phyloP scores from a whole-genome alignment of 2,113 vertebrate species.

The Poecilia latipinna region DNA sequence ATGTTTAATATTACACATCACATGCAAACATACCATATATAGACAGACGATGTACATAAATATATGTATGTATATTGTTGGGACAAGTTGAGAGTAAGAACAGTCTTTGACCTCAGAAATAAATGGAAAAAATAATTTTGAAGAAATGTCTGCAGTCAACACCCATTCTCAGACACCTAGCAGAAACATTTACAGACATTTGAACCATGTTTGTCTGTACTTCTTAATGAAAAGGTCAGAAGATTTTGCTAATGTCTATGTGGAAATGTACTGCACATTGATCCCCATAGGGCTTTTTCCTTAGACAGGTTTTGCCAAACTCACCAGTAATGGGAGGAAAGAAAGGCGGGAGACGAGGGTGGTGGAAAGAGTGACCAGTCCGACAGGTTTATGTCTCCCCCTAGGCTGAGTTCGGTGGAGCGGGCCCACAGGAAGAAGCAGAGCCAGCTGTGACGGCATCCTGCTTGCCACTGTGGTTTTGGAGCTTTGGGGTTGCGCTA shows the following conservation, averaged over 20 bases:
- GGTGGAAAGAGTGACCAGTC: conserved; percentile 83
- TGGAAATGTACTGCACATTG: conserved; percentile 81
- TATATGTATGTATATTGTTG: too few relatives aligned
- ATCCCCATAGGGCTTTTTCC: conserved; percentile 74
- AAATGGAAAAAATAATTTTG: conserved; percentile 34
- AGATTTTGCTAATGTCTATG: conserved; percentile 69
- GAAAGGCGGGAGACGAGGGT: conserved; percentile 73
- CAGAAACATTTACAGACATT: conserved; percentile 31
- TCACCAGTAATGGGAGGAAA: conserved; percentile 76
- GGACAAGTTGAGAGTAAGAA: background rate
- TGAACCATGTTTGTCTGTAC: conserved; percentile 39
- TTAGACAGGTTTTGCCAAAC: conserved; percentile 76
- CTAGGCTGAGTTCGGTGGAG: conserved; percentile 65
- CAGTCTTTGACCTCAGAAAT: conserved; percentile 35
- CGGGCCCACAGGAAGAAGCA: conserved; percentile 76
- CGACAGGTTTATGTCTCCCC: conserved; percentile 82
- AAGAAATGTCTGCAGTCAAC: conserved; percentile 29
- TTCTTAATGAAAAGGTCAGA: conserved; percentile 66
- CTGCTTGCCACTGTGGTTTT: conserved; percentile 71
- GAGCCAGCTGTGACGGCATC: conserved; percentile 81
- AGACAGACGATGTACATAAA: too few relatives aligned
- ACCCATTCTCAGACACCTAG: conserved; percentile 38
- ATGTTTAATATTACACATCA: conserved; percentile 59
- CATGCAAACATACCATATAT: conserved; percentile 32
- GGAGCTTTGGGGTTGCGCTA: conserved; percentile 74